Evolutionary conservation across 2,888 invertebrate species (phyloP).

Genomic region (Xylota sylvarum): DNA sequence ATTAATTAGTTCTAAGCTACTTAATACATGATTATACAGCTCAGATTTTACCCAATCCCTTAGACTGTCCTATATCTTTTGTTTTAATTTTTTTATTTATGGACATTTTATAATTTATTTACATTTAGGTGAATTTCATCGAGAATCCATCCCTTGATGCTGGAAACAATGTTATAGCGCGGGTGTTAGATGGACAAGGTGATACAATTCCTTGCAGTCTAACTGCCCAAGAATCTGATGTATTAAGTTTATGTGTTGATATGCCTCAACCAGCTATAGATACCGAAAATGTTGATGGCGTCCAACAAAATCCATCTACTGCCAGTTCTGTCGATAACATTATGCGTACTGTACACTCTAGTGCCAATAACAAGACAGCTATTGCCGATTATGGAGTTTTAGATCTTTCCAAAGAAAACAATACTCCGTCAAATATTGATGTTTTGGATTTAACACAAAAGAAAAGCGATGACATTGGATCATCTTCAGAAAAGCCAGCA

Average conservation of each 20-base stretch:
- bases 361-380: background rate
- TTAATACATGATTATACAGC: too few relatives aligned
- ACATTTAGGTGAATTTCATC: conserved; percentile 77
- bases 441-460: conserved; percentile 35
- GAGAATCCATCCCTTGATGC: conserved; percentile 75
- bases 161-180: conserved; percentile 77
- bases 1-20: too few relatives aligned
- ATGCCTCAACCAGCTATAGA: conserved; percentile 30
- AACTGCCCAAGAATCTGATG: conserved; percentile 42
- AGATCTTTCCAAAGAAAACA: conserved; percentile 30
- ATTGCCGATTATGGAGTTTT: background rate
- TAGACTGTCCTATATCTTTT: too few relatives aligned
- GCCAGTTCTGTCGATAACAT: conserved; percentile 2
- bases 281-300: conserved; percentile 12
- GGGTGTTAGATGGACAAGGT: conserved; percentile 72
- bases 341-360: conserved; percentile 11
- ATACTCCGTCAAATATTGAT: background rate
- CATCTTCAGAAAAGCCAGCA: background rate
- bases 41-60: too few relatives aligned
- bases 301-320: conserved; percentile 48
- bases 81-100: too few relatives aligned
- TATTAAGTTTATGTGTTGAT: conserved; percentile 13
- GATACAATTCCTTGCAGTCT: conserved; percentile 14
- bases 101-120: too few relatives aligned
- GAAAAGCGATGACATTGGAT: background rate